Conservation (phyloP, 2,888 invertebrate genomes). For the Ernsta delagoae region DNA sequence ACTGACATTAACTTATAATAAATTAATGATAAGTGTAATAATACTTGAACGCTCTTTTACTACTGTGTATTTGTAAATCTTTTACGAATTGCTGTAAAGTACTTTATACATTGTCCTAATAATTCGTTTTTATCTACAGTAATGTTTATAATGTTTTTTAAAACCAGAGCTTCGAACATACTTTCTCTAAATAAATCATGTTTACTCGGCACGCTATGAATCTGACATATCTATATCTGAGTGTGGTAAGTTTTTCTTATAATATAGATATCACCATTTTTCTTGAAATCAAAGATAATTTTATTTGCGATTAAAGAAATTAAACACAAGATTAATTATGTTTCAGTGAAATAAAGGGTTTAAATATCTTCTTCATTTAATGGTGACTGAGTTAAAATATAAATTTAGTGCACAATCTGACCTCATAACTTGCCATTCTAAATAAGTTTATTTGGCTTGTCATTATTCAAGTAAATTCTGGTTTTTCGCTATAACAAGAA, state of each 20-base stretch:
- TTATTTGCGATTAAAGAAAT: too few species aligned
- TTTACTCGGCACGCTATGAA: constrained; percentile 33
- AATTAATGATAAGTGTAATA: background rate
- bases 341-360: too few species aligned
- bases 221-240: constrained; percentile 31
- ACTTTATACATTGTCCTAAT: constrained; percentile 10
- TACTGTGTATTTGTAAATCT: constrained; percentile 8
- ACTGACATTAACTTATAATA: too few species aligned
- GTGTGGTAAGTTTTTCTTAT: constrained; percentile 7
- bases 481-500: too few species aligned
- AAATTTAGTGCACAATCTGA: too few species aligned
- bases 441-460: too few species aligned
- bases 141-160: constrained; percentile 19
- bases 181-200: constrained; percentile 19
- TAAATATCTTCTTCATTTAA: too few species aligned
- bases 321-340: too few species aligned
- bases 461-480: too few species aligned
- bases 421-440: constrained; percentile 61
- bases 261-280: too few species aligned
- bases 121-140: constrained; percentile 26
- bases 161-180: constrained; percentile 23
- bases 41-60: constrained; percentile 4
- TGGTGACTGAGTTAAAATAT: too few species aligned
- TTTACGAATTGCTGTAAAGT: constrained; percentile 13
- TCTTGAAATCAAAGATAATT: too few species aligned